phyloP scores from a whole-genome alignment of 2,888 invertebrate species.

The Podotricha telesiphe region DNA sequence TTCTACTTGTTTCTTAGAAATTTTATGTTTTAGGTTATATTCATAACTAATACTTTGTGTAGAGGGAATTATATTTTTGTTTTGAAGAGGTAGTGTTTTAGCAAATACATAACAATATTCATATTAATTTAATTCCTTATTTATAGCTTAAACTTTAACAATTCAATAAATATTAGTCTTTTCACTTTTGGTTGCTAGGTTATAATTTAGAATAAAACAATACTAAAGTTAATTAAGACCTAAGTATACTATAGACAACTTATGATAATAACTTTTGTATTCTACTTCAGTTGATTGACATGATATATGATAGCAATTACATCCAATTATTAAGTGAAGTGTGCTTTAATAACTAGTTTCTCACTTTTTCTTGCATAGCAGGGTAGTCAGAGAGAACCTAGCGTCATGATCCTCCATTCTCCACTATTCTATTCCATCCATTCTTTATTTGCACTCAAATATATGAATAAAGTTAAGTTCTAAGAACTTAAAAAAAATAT shows the following conservation, averaged over 20 bases:
- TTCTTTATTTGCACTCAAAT: no score
- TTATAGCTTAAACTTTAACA: neutral
- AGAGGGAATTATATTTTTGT: neutral
- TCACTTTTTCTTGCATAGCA: no score
- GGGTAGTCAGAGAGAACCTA: no score
- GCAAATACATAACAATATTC: neutral
- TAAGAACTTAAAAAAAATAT: no score
- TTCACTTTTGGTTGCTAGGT: conserved; percentile 8
- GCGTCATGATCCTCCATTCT: no score
- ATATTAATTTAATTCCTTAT: neutral
- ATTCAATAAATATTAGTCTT: neutral
- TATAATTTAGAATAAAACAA: neutral
- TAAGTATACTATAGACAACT: neutral
- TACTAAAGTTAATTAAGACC: neutral
- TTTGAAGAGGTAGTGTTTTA: neutral
- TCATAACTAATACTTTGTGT: neutral
- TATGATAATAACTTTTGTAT: neutral
- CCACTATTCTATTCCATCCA: no score
- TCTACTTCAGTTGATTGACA: neutral
- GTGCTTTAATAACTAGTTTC: no score
- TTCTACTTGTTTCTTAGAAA: conserved; percentile 24
- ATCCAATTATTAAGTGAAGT: no score
- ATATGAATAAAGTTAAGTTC: no score
- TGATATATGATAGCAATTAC: no score
- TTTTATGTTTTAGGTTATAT: neutral